These are phyloP conservation scores for Helicorthomorpha holstii DNA, from an alignment of 1,140 invertebrate species.

Conservation along the genomic window DNA sequence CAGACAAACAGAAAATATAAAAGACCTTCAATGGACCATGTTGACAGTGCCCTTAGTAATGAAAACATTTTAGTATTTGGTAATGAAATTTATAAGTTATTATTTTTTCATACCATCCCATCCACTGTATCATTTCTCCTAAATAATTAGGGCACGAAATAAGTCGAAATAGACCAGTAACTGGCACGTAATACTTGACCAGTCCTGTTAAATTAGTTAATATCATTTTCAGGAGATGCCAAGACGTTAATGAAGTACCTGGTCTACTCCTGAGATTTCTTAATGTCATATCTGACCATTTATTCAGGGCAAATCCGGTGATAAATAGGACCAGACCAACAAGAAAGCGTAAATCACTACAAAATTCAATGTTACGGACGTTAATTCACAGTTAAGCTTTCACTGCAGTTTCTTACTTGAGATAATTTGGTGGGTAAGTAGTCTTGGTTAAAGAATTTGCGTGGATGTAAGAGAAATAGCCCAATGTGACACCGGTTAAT, in stretches of 20 bases:
- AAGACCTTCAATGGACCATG: background rate
- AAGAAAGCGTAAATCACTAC: background rate
- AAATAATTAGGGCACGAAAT: background rate
- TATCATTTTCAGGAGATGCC: background rate
- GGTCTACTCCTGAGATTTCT: background rate
- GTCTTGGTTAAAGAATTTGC: background rate
- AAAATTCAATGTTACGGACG: too few relatives aligned
- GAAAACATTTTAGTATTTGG: background rate
- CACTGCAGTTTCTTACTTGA: background rate
- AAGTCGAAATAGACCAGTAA: background rate
- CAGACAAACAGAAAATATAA: background rate
- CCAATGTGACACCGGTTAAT: background rate
- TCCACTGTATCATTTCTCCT: background rate
- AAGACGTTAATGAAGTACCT: background rate
- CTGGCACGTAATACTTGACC: background rate
- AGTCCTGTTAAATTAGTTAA: background rate
- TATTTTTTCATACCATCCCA: background rate
- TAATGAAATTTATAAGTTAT: background rate
- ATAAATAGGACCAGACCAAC: background rate
- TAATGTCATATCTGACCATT: background rate
- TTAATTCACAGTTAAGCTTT: too few relatives aligned
- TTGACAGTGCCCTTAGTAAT: background rate
- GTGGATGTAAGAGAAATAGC: background rate
- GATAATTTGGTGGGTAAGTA: background rate
- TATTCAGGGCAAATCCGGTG: background rate